These are phyloP conservation scores for Drosophila tani DNA, from an alignment of 1,140 invertebrate species.

Conservation along the genomic window DNA sequence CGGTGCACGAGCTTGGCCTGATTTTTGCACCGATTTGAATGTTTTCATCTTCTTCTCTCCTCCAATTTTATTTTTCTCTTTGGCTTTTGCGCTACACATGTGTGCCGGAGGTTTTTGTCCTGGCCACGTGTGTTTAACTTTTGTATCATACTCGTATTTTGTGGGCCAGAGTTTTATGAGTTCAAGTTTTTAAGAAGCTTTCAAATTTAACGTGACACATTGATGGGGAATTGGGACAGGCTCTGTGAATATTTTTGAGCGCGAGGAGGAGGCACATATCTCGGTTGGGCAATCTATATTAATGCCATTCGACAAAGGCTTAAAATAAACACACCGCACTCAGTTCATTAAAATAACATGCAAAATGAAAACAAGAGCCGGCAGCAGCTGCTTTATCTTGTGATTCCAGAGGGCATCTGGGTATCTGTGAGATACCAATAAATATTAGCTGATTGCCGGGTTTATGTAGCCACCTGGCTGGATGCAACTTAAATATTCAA, in stretches of 20 bases:
- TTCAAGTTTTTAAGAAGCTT: slow-evolving; percentile 66
- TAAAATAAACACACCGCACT: slow-evolving; percentile 28
- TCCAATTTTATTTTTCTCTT: slow-evolving; percentile 10
- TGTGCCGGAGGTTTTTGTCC: slow-evolving; percentile 11
- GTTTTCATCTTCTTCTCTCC: background rate
- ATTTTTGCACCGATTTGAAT: slow-evolving; percentile 44
- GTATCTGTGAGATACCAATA: slow-evolving; percentile 27
- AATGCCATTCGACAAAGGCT: slow-evolving; percentile 29
- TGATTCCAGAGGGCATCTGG: slow-evolving; percentile 29
- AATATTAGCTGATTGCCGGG: slow-evolving; percentile 28
- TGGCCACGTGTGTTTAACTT: slow-evolving; percentile 38
- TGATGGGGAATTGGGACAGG: slow-evolving; percentile 38
- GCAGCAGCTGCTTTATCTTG: slow-evolving; percentile 32
- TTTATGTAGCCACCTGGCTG: background rate
- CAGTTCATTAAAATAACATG: slow-evolving; percentile 55
- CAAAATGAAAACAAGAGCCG: slow-evolving; percentile 41
- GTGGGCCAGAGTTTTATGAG: slow-evolving; percentile 15
- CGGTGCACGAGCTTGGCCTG: slow-evolving; percentile 46
- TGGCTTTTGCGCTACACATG: background rate
- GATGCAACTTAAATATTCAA: slow-evolving; percentile 74
- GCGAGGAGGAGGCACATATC: slow-evolving; percentile 1
- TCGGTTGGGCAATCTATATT: slow-evolving; percentile 39
- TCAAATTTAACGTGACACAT: slow-evolving; percentile 46
- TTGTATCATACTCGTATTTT: slow-evolving; percentile 43
- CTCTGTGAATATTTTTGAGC: slow-evolving; percentile 11